A percentile compares a stretch with the other conserved stretches of the same genome.
These are phyloP conservation scores for Exocentrus adspersus DNA, from an alignment of 2,888 invertebrate genomes.

Conservation along the genomic window DNA sequence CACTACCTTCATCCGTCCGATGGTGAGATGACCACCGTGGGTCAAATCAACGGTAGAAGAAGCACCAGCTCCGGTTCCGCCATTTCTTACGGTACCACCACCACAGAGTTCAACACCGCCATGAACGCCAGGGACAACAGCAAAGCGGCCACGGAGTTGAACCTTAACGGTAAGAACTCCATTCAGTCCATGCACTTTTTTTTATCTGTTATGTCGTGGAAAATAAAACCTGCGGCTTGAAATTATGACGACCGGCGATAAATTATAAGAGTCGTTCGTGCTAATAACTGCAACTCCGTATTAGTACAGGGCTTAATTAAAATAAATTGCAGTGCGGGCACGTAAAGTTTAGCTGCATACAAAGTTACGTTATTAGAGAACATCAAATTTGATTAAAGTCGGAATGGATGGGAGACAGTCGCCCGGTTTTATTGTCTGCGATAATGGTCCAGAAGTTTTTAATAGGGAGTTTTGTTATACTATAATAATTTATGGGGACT, in stretches of 20 bases:
- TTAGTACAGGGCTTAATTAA: constrained; percentile 22
- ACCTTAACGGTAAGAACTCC: constrained; percentile 78
- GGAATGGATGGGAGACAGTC: not conserved
- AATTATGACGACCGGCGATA: constrained; percentile 27
- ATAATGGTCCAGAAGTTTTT: no score
- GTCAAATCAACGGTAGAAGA: constrained; percentile 68
- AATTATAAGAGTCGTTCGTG: constrained; percentile 10
- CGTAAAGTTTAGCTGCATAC: constrained; percentile 3
- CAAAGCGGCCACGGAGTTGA: constrained; percentile 75
- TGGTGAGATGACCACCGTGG: constrained; percentile 66
- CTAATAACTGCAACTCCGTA: constrained; percentile 14
- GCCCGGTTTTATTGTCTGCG: not conserved
- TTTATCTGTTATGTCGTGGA: constrained; percentile 1
- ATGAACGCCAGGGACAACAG: constrained; percentile 65
- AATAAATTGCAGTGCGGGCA: constrained; percentile 1
- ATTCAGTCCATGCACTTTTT: no score
- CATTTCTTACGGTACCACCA: constrained; percentile 66
- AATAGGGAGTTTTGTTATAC: no score
- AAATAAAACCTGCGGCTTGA: constrained; percentile 26
- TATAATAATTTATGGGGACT: no score
- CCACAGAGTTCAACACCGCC: constrained; percentile 59
- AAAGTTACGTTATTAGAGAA: not conserved
- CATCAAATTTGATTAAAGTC: not conserved
- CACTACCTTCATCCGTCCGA: constrained; percentile 72
- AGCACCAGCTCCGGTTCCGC: constrained; percentile 70